Conservation (phyloP, 1,140 invertebrate genomes). For the Meteorus sp. region DNA sequence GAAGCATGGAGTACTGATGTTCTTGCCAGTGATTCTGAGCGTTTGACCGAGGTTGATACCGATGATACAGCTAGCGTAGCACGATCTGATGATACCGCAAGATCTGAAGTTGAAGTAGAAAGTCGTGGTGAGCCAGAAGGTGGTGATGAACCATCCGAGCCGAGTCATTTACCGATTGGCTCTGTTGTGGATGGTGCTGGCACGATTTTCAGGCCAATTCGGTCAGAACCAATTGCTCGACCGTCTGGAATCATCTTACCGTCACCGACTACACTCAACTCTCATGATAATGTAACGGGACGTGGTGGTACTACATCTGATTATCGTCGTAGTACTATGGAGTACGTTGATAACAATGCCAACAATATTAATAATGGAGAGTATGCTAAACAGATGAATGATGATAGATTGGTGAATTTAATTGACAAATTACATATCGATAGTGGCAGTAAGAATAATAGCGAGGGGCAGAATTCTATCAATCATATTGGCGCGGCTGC, state of each 20-base stretch:
- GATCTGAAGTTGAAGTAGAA: constrained; percentile 66
- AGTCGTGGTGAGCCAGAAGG: constrained; percentile 58
- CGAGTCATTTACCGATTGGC: constrained; percentile 34
- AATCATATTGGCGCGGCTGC: constrained; percentile 36
- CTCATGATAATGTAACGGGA: constrained; percentile 47
- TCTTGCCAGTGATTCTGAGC: constrained; percentile 90
- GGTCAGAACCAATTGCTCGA: constrained; percentile 44
- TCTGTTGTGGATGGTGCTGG: constrained; percentile 34
- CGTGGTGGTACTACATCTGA: constrained; percentile 49
- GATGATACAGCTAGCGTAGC: constrained; percentile 79
- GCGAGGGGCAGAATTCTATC: constrained; percentile 32
- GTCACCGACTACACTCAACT: constrained; percentile 41
- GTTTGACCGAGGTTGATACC: constrained; percentile 85
- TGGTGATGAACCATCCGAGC: constrained; percentile 51
- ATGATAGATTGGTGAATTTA: constrained; percentile 44
- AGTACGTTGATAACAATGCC: constrained; percentile 60
- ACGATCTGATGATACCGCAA: constrained; percentile 72
- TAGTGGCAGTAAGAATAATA: constrained; percentile 35
- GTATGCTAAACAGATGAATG: constrained; percentile 37
- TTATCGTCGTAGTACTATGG: constrained; percentile 50
- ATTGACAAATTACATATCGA: constrained; percentile 52
- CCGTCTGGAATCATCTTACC: constrained; percentile 33
- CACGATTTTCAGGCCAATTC: constrained; percentile 50
- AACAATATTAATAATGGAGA: constrained; percentile 47
- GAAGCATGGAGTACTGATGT: constrained; percentile 99